These are phyloP conservation scores for Chironomus tepperi DNA, from an alignment of 1,140 invertebrate genomes.

Conservation along the genomic window DNA sequence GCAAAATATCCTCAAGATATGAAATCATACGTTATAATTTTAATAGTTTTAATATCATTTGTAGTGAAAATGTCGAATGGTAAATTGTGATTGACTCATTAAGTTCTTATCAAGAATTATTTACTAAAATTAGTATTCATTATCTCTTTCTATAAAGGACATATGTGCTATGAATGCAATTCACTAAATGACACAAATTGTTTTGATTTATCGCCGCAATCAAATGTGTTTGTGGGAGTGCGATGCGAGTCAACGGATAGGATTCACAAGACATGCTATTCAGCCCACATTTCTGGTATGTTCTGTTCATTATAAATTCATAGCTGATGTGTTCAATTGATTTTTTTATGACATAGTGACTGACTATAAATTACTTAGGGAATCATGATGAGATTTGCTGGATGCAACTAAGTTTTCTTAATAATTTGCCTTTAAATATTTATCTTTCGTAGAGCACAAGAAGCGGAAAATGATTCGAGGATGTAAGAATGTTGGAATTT, in stretches of 20 bases:
- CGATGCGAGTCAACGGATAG: background rate
- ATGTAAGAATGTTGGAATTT: background rate
- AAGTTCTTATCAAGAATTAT: background rate
- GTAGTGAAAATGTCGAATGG: background rate
- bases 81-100: background rate
- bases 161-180: background rate
- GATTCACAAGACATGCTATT: background rate
- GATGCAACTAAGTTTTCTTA: background rate
- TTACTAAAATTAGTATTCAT: background rate
- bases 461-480: background rate
- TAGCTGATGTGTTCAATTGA: too few species aligned
- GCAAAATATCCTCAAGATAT: background rate
- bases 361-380: too few species aligned
- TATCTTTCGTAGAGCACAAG: background rate
- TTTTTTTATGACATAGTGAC: too few species aligned
- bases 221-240: background rate
- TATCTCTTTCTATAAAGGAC: background rate
- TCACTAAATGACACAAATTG: constrained; percentile 10
- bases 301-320: too few species aligned
- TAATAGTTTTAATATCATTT: background rate
- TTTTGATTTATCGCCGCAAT: background rate
- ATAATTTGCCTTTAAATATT: background rate
- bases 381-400: too few species aligned
- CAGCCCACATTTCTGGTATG: background rate
- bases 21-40: background rate